phyloP scores from a whole-genome alignment of 2,888 invertebrate species.

The Malthinus flaveolus region DNA sequence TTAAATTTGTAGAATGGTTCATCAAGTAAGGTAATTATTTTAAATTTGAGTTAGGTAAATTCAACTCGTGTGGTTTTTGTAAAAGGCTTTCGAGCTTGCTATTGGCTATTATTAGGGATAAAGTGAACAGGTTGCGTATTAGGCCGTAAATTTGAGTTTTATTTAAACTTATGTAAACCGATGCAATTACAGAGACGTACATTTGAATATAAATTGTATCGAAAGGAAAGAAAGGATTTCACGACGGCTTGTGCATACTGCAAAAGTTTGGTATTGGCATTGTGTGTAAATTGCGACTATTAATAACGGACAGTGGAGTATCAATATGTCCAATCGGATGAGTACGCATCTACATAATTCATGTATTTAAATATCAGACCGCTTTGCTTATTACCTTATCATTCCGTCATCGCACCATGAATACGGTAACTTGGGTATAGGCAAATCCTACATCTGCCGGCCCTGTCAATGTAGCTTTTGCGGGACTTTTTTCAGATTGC shows the following conservation, averaged over 20 bases:
- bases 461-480: conserved; percentile 32
- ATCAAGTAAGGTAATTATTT: too few relatives aligned
- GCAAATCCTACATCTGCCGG: conserved; percentile 32
- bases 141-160: conserved; percentile 19
- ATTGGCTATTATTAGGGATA: background rate
- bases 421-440: conserved; percentile 19
- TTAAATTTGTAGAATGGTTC: too few relatives aligned
- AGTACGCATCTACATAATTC: conserved; percentile 56
- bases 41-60: too few relatives aligned
- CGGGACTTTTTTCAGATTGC: conserved; percentile 35
- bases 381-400: conserved; percentile 55
- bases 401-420: conserved; percentile 47
- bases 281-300: conserved; percentile 57
- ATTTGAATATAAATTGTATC: conserved; percentile 55
- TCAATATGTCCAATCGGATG: conserved; percentile 57
- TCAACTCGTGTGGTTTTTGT: background rate
- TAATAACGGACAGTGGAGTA: conserved; percentile 54
- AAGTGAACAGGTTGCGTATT: conserved; percentile 3
- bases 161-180: conserved; percentile 24
- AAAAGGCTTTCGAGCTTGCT: background rate
- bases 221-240: conserved; percentile 42
- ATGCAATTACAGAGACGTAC: conserved; percentile 48
- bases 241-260: conserved; percentile 32
- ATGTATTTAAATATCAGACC: conserved; percentile 55
- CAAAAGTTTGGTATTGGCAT: conserved; percentile 44